Conservation (phyloP, 2,888 invertebrate genomes). For the Lymantria dispar region DNA sequence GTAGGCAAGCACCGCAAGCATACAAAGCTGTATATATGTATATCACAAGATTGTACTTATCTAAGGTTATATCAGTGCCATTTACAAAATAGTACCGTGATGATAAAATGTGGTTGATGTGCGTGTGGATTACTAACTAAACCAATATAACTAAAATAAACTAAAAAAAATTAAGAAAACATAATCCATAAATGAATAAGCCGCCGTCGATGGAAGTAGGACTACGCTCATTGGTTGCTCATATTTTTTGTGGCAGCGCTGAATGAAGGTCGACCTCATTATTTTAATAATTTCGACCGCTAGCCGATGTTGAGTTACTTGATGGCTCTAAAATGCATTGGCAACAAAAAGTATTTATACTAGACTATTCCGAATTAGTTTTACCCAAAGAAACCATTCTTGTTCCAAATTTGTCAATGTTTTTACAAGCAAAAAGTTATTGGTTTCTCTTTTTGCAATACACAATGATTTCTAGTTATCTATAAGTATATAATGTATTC, state of each 20-base stretch:
- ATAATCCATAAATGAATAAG: slow-evolving; percentile 30
- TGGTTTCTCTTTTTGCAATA: neutral
- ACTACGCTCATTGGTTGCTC: slow-evolving; percentile 33
- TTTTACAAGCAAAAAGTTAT: neutral
- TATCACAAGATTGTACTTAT: slow-evolving; percentile 52
- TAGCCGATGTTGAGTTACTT: slow-evolving; percentile 38
- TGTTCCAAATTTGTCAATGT: neutral
- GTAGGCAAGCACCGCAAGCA: slow-evolving; percentile 53
- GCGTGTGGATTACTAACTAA: slow-evolving; percentile 68
- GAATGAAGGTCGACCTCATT: slow-evolving; percentile 62
- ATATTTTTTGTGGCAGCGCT: slow-evolving; percentile 39
- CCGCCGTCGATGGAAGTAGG: slow-evolving; percentile 54
- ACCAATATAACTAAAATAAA: slow-evolving; percentile 47
- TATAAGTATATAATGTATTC: too few species aligned
- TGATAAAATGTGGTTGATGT: slow-evolving; percentile 77
- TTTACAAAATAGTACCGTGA: slow-evolving; percentile 42
- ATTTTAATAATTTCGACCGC: slow-evolving; percentile 53
- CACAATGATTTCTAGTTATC: neutral
- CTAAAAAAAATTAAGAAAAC: slow-evolving; percentile 19
- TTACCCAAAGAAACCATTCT: neutral
- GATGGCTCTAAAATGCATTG: slow-evolving; percentile 8
- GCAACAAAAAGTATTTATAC: neutral
- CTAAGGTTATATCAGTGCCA: slow-evolving; percentile 52
- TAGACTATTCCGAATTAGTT: neutral
- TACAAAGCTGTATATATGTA: slow-evolving; percentile 51